Conservation (phyloP, 2,113 vertebrate genomes). For the Solea solea region DNA sequence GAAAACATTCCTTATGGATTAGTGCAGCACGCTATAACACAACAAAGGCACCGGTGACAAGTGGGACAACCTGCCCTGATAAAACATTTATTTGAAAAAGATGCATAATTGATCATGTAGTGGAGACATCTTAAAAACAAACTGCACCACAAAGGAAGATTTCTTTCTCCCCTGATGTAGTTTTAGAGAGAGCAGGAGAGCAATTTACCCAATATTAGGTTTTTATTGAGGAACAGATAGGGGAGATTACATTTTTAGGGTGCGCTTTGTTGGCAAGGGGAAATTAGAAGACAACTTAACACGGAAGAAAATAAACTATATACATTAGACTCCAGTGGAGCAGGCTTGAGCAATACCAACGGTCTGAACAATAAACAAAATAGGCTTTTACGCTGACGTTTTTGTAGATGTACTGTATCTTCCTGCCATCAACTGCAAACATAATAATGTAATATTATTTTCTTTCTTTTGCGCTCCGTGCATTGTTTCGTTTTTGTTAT, state of each 20-base stretch:
- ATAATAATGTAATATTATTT: constrained; percentile 12
- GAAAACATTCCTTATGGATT: neutral
- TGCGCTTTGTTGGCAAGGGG: constrained; percentile 18
- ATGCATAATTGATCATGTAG: constrained; percentile 3
- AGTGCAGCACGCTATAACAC: neutral
- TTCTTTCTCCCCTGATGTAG: constrained; percentile 1
- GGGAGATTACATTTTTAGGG: constrained; percentile 45
- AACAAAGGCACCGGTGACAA: neutral
- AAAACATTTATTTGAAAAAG: constrained; percentile 28
- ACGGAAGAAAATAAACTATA: constrained; percentile 28
- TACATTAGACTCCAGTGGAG: neutral
- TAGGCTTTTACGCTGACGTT: constrained; percentile 6
- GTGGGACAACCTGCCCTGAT: neutral
- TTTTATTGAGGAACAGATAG: constrained; percentile 52
- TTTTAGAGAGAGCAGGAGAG: constrained; percentile 30
- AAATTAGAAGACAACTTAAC: constrained; percentile 44
- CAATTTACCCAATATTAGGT: constrained; percentile 56
- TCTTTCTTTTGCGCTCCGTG: neutral
- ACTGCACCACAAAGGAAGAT: neutral
- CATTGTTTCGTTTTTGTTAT: constrained; percentile 2
- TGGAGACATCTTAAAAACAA: constrained; percentile 13
- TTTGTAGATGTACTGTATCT: neutral
- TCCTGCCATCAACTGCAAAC: neutral
- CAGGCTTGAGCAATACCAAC: constrained; percentile 22
- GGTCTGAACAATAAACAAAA: constrained; percentile 12